Base-by-base conservation (phyloP, 2,888 invertebrate species). In the Lapara coniferarum region DNA sequence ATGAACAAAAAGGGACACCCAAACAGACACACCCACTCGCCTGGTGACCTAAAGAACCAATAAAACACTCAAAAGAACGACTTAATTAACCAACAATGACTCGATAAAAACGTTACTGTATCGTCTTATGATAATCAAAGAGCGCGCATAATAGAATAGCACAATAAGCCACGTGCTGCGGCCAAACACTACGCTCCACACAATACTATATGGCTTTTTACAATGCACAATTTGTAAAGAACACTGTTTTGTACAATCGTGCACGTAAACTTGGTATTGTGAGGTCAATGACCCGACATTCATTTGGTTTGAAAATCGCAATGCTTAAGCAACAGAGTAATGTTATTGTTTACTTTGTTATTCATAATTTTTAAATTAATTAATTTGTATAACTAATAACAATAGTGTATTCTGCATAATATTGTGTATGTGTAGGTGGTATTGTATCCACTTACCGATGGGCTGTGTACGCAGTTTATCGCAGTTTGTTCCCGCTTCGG, bases 81-180 rank as follows among this genome's bases (percentile, higher is more conserved):
- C 85, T 88, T 88, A 89, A 91, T 92, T 92, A 89, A 78, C 81
- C 77, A 85, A 88, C 87, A 89, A 89, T 85, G 83, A 85, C 81
- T 81, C 78, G 79, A 87, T 87, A 86, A 86, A 88, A 82, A 81
- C 81, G 83, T 87, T 87, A 80, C 77, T 85, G 77, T 79, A 81
- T 80, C 82, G 81, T 83, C 84, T 86, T 85, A 83, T 85, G 84
- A 85, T 89, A 85, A 85, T 84, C 84, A 78, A 74, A 79, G 81
- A 84, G 66, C 55, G 66, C 25, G 57, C 77, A 80, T 86, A 89
- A 89, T 87, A 83, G 82, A 82, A 74, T 58, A 71, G 72, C 81
- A 90, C 86, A 90, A 89, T 82, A 77, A 78, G 73, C 71, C 72
- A 70, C 76, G 76, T 78, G 63, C 49, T 63, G 30, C 57, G 63